A percentile compares a stretch with the other conserved stretches of the same genome.
Evolutionary conservation across 2,113 vertebrate genomes (phyloP).

Genomic region (Calidris pygmaea): DNA sequence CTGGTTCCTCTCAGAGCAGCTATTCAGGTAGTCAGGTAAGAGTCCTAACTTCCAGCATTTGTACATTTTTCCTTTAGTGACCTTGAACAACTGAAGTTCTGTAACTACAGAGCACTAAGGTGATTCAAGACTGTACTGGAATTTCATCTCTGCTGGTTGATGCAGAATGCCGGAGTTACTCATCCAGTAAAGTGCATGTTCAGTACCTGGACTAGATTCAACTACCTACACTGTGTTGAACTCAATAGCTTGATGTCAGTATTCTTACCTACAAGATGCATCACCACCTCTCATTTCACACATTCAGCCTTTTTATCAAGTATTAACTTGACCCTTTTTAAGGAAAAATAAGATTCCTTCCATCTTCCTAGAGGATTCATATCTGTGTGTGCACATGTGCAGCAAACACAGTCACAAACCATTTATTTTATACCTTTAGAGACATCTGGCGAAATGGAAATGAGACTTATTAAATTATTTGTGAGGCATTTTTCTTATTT

Average conservation of each 20-base stretch:
- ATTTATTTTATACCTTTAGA: not conserved
- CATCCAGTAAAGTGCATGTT: not conserved
- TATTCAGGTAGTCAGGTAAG: conserved; percentile 33
- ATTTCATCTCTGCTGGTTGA: not conserved
- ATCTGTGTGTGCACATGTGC: not conserved
- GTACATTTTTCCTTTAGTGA: not conserved
- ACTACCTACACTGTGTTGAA: not conserved
- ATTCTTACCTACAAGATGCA: not conserved
- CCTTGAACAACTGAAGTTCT: not conserved
- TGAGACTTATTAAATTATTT: not conserved
- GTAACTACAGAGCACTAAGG: not conserved
- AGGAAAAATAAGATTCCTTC: not conserved
- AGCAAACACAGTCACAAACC: not conserved
- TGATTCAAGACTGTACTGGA: not conserved
- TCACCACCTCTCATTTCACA: not conserved
- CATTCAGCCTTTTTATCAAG: not conserved
- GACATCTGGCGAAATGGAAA: not conserved
- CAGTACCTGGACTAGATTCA: not conserved
- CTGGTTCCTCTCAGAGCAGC: not conserved
- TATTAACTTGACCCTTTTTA: not conserved
- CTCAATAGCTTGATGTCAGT: not conserved
- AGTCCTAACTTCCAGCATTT: not conserved
- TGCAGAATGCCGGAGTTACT: not conserved
- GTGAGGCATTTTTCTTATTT: not conserved
- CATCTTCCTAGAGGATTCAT: not conserved